Evolutionary conservation across 2,888 invertebrate genomes (phyloP).

Genomic region (Xestia sexstrigata): DNA sequence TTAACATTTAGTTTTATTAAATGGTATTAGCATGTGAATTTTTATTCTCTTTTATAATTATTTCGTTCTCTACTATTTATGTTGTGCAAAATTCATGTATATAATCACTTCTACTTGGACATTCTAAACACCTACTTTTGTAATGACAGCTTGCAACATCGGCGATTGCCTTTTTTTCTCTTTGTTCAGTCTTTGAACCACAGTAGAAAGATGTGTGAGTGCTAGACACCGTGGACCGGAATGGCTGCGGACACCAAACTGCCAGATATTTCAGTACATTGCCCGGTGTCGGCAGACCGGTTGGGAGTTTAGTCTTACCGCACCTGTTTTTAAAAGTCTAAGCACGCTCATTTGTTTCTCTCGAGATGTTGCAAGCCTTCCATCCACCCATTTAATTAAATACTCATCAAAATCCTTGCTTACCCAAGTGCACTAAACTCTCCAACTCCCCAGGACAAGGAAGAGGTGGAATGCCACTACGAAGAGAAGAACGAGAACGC

Average conservation of each 20-base stretch:
- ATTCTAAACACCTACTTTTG: background rate
- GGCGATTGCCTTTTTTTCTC: background rate
- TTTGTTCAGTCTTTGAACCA: background rate
- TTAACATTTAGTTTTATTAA: slow-evolving; percentile 45
- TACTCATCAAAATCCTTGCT: background rate
- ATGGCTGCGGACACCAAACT: background rate
- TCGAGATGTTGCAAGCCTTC: slow-evolving; percentile 11
- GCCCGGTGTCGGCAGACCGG: background rate
- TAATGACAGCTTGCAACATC: slow-evolving; percentile 21
- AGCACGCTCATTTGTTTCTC: slow-evolving; percentile 2
- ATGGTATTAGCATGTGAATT: slow-evolving; percentile 46
- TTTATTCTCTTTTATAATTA: slow-evolving; percentile 36
- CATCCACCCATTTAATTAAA: slow-evolving; percentile 18
- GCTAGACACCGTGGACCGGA: background rate
- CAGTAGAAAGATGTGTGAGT: background rate
- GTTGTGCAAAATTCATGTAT: slow-evolving; percentile 24
- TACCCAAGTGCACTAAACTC: slow-evolving; percentile 21
- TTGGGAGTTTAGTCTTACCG: background rate
- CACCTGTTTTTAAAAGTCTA: no score
- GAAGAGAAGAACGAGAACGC: slow-evolving; percentile 88
- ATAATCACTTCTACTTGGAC: slow-evolving; percentile 8
- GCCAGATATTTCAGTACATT: background rate
- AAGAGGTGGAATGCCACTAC: slow-evolving; percentile 88
- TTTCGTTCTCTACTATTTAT: slow-evolving; percentile 45
- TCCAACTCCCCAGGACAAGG: slow-evolving; percentile 79